phyloP scores from a whole-genome alignment of 2,888 invertebrate species.

The Aporophyla lueneburgensis region DNA sequence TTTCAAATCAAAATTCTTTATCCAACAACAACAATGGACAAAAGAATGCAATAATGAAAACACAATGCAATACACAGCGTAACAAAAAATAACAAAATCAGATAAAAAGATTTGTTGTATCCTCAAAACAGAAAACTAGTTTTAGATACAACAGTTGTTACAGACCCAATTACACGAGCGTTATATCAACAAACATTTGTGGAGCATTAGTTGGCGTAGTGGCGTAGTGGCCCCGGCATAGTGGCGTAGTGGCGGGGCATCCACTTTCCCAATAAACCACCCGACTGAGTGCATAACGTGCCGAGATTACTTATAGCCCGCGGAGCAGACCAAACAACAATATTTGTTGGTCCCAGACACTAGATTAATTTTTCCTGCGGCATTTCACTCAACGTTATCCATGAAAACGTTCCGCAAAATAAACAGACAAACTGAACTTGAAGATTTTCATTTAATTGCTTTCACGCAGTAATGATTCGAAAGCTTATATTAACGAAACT shows the following conservation, averaged over 20 bases:
- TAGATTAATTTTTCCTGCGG: conserved; percentile 88
- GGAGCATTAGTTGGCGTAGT: conserved; percentile 73
- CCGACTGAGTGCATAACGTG: conserved; percentile 86
- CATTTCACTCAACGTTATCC: conserved; percentile 78
- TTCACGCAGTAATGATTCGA: conserved; percentile 40
- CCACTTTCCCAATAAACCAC: conserved; percentile 87
- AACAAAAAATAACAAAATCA: conserved; percentile 16
- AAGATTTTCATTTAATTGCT: conserved; percentile 58
- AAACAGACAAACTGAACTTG: conserved; percentile 63
- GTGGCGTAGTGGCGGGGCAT: conserved; percentile 71
- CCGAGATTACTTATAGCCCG: conserved; percentile 87
- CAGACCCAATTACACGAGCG: conserved; percentile 57
- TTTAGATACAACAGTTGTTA: conserved; percentile 22
- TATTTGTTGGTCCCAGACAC: conserved; percentile 86
- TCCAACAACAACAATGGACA: conserved; percentile 36
- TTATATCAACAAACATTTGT: conserved; percentile 70
- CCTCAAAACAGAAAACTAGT: conserved; percentile 21
- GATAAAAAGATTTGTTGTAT: conserved; percentile 20
- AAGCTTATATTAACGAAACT: conserved; percentile 32
- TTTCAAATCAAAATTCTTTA: conserved; percentile 39
- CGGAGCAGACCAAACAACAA: conserved; percentile 86
- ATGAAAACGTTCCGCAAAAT: conserved; percentile 68
- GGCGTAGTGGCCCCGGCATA: conserved; percentile 43
- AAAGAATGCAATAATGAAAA: conserved; percentile 31
- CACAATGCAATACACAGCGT: conserved; percentile 11